A percentile compares a stretch with the other conserved stretches of the same genome.
Evolutionary conservation across 92 coral and sea anemone species (phyloP).

Genomic region (Diadumene lineata): DNA sequence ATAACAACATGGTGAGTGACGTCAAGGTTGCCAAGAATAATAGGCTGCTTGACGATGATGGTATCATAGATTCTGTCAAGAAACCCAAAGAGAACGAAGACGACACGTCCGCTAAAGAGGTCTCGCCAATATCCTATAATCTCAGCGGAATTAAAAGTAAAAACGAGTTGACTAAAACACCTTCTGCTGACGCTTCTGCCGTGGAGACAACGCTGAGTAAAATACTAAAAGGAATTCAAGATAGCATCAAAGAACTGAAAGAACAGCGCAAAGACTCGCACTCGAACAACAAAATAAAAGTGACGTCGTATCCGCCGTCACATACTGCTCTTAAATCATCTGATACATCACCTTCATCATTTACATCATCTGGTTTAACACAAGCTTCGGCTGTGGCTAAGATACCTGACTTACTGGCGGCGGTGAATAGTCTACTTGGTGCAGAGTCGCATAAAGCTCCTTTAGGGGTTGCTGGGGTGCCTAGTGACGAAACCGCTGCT

Average conservation of each 20-base stretch:
- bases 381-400: slow-evolving; percentile 13
- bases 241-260: slow-evolving; percentile 53
- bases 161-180: neutral
- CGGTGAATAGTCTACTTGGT: slow-evolving; percentile 37
- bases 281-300: neutral
- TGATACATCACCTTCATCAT: slow-evolving; percentile 24
- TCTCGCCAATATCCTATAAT: slow-evolving; percentile 31
- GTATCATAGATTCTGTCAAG: neutral
- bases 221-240: slow-evolving; percentile 56
- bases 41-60: neutral
- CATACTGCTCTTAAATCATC: neutral
- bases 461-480: slow-evolving; percentile 1
- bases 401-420: slow-evolving; percentile 32
- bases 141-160: slow-evolving; percentile 16
- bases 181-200: slow-evolving; percentile 5
- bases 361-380: slow-evolving; percentile 20
- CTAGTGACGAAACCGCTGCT: slow-evolving; percentile 20
- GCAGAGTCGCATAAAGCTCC: neutral
- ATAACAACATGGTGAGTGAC: slow-evolving; percentile 32
- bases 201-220: slow-evolving; percentile 46
- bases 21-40: slow-evolving; percentile 19
- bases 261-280: slow-evolving; percentile 22
- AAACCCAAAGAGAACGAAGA: neutral
- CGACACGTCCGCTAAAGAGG: slow-evolving; percentile 24
- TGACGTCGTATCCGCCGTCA: neutral